Conservation (phyloP, 2,113 vertebrate genomes). For the Numida meleagris region DNA sequence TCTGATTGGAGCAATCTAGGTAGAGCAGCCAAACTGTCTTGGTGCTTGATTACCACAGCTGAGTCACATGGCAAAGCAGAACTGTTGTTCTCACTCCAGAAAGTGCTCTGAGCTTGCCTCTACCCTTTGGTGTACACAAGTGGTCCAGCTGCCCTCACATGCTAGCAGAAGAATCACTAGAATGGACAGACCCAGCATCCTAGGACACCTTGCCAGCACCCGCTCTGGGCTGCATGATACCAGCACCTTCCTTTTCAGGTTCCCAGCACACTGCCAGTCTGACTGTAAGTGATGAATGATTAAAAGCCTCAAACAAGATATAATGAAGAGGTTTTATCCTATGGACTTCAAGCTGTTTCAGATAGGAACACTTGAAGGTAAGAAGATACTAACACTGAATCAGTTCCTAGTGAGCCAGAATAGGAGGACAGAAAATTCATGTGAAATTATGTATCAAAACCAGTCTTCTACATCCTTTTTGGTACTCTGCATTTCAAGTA, state of each 20-base stretch:
- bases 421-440: neutral
- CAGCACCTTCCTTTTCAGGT: neutral
- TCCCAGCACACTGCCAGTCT: neutral
- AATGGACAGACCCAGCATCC: neutral
- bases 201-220: neutral
- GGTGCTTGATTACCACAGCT: neutral
- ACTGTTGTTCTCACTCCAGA: neutral
- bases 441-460: neutral
- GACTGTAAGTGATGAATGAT: neutral
- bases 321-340: neutral
- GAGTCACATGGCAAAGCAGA: neutral
- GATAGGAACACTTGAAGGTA: neutral
- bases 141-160: accelerated
- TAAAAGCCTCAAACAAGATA: neutral
- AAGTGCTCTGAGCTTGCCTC: neutral
- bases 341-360: neutral
- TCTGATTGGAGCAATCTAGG: accelerated
- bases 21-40: neutral
- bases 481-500: neutral
- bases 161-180: neutral
- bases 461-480: neutral
- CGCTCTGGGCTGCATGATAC: neutral
- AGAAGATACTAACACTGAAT: neutral
- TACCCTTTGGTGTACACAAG: neutral
- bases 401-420: neutral